A percentile compares a stretch with the other conserved stretches of the same genome.
These are phyloP conservation scores for Cololabis saira DNA, from an alignment of 2,113 vertebrate species.

Conservation along the genomic window DNA sequence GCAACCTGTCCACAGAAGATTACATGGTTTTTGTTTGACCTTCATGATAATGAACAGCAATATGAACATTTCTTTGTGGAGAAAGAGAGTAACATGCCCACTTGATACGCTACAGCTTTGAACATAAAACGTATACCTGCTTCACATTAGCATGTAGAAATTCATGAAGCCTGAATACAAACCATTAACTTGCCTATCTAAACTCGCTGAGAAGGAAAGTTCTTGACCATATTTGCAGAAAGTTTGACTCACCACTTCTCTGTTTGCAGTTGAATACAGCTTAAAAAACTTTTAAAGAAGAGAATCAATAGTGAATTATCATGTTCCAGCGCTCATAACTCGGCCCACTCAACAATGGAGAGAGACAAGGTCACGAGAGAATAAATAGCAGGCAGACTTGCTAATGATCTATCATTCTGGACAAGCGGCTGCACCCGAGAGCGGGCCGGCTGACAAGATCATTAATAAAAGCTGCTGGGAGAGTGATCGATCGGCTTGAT, in stretches of 20 bases:
- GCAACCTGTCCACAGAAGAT: too few species aligned
- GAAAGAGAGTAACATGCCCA: too few species aligned
- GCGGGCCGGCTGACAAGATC: slow-evolving; percentile 87
- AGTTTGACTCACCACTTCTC: neutral
- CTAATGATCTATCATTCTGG: slow-evolving; percentile 92
- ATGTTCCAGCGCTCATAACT: slow-evolving; percentile 90
- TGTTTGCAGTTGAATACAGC: slow-evolving; percentile 24
- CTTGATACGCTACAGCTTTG: too few species aligned
- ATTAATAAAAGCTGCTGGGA: slow-evolving; percentile 91
- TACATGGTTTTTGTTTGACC: too few species aligned
- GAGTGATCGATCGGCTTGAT: slow-evolving; percentile 90
- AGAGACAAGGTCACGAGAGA: slow-evolving; percentile 93
- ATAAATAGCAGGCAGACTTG: slow-evolving; percentile 90
- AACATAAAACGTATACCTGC: too few species aligned
- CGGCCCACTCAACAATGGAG: slow-evolving; percentile 88
- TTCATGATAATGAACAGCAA: too few species aligned
- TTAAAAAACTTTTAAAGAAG: slow-evolving; percentile 58
- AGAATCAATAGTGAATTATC: slow-evolving; percentile 91
- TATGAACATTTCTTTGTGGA: too few species aligned
- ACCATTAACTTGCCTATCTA: neutral
- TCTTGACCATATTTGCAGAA: neutral
- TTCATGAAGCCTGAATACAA: too few species aligned
- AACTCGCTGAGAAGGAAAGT: neutral
- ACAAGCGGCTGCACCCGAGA: slow-evolving; percentile 87
- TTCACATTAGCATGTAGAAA: too few species aligned